phyloP scores from a whole-genome alignment of 2,888 invertebrate species.

The Heterodera filipjevi region DNA sequence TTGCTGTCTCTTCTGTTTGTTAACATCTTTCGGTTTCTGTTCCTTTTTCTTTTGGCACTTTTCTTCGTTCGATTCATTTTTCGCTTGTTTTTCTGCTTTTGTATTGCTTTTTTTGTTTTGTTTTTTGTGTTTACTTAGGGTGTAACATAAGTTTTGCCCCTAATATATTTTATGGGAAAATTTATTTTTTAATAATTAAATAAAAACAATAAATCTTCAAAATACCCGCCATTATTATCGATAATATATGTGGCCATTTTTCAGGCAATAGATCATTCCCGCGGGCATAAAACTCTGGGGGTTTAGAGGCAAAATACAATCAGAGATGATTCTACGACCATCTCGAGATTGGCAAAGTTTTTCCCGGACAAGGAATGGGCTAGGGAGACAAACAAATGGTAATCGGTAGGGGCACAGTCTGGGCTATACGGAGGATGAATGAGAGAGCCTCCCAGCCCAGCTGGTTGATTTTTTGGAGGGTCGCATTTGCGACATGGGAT shows the following conservation, averaged over 20 bases:
- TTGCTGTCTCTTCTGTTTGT: too few relatives aligned
- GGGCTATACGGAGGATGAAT: constrained; percentile 44
- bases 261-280: constrained; percentile 21
- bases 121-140: too few relatives aligned
- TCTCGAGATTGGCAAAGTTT: constrained; percentile 20
- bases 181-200: constrained; percentile 16
- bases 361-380: constrained; percentile 7
- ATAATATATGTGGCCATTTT: constrained; percentile 25
- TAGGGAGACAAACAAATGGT: constrained; percentile 28
- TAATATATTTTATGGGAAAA: neutral
- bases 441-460: constrained; percentile 41
- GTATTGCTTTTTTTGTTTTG: too few relatives aligned
- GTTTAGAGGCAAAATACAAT: constrained; percentile 25
- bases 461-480: constrained; percentile 33
- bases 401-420: constrained; percentile 42
- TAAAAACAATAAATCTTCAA: constrained; percentile 8
- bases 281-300: constrained; percentile 17
- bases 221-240: constrained; percentile 28
- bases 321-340: constrained; percentile 12
- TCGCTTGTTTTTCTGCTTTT: too few relatives aligned
- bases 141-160: too few relatives aligned
- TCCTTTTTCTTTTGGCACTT: too few relatives aligned
- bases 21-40: too few relatives aligned
- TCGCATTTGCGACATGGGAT: constrained; percentile 44
- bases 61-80: too few relatives aligned